Evolutionary conservation across 1,140 invertebrate species (phyloP), one percentile per base, ranked within the genome.

Genomic region (Wasmannia auropunctata): DNA sequence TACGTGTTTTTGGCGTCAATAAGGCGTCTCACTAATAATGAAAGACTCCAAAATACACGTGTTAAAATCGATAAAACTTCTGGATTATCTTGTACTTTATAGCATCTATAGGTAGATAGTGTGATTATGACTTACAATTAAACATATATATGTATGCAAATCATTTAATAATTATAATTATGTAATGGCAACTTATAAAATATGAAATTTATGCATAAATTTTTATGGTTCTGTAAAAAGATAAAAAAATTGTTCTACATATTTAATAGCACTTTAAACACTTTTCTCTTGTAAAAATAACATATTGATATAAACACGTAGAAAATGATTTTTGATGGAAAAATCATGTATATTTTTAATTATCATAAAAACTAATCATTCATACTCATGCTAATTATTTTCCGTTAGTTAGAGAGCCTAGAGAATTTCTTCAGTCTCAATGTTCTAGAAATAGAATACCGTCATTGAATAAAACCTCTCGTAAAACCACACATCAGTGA

Each of bases 1-100:
- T 43, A 69, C 22, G n/a, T 60, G 31, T 69, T 54, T 31, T 16
- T 69, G 77, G 46, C 62, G 77, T 80, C 77, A 67, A 34, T 22
- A 25, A 80, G 46, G 46, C 62, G 46, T 80, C 49, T 80, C 31
- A 25, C n/a, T 69, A 34, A 69, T 69, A 28, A 14, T 62, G 16
- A 56, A n/a, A 67, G 10, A 40, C 34, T 80, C 16, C 11, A n/a
- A 62, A 14, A 34, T 60, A 46, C 10, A 67, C 0, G 7, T 56
- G 2, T 11, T 43, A 22, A 56, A 8, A 56, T 56, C 3, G 37
- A 1, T 16, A 34, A 70, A 22, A 67, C 40, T 51, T n/a, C n/a
- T 37, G 16, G 19, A 31, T 22, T 22, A 8, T n/a, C n/a, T 34
- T 54, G 14, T 25, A 31, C 7, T 7, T 31, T 31, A 16, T 5